Evolutionary conservation across 2,113 vertebrate species (phyloP), one percentile per base, ranked within the genome.

Genomic region (Parus major): DNA sequence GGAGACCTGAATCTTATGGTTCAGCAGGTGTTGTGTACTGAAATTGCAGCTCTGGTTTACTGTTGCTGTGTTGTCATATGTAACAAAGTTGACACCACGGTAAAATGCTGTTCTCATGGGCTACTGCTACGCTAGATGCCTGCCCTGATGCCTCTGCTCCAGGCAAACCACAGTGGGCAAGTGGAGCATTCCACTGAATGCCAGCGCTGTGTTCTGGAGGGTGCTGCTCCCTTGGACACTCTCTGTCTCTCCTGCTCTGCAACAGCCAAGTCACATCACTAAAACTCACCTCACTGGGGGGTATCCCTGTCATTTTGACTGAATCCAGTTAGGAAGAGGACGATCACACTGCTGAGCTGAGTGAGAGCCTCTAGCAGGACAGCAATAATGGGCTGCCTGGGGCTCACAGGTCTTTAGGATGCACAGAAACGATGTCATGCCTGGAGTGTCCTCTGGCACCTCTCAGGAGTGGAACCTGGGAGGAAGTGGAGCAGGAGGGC

Each of bases 401-500:
- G 57, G 55, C 93, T 31, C 1, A 1, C 0, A 3, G 35, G 52
- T 57, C 6, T 2, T 57, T 42, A 9, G 50, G 39, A 55, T 76
- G 16, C 3, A 1, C 0, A 0, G 36, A 24, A 59, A 35, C 68
- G 61, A 19, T 5, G 1, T 8, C 20, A 21, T 22, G 39, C 24
- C 24, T 68, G n/a, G 57, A 55, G 49, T 12, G 4, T 66, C 57
- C 39, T 31, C 47, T 39, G 81, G 60, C 69, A 57, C n/a, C 25
- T 69, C 50, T 52, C 8, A 4, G 60, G 63, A 36, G 24, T 36
- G 25, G 15, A 13, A 46, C n/a, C 33, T 23, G 52, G 39, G 6
- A 35, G 60, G 65, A 59, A 46, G 23, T 1, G 0, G 73, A 52
- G 56, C 56, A 79, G 73, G 33, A 36, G 0, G 5, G 33, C 0